Conservation (phyloP, 2,888 invertebrate species). For the Acanthacorydalis orientalis region DNA sequence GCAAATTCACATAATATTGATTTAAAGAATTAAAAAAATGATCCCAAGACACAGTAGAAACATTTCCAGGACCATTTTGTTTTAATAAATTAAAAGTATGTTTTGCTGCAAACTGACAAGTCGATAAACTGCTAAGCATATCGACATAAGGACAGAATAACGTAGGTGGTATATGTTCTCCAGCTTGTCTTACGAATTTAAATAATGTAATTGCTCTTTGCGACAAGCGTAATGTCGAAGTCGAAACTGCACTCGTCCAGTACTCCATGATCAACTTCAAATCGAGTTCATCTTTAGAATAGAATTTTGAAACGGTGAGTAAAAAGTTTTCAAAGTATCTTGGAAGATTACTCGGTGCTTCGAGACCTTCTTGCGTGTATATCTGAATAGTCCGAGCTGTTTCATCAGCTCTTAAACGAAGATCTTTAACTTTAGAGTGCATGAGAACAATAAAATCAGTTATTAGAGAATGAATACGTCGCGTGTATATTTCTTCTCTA, state of each 20-base stretch:
- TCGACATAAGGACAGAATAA: slow-evolving; percentile 75
- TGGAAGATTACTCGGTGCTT: slow-evolving; percentile 55
- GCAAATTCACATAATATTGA: slow-evolving; percentile 50
- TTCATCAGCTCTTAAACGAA: slow-evolving; percentile 75
- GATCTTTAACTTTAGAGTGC: slow-evolving; percentile 78
- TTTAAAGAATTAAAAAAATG: slow-evolving; percentile 69
- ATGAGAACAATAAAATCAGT: slow-evolving; percentile 86
- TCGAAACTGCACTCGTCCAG: slow-evolving; percentile 53
- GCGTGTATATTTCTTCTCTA: slow-evolving; percentile 65
- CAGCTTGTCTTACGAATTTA: slow-evolving; percentile 80
- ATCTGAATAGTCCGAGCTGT: slow-evolving; percentile 62
- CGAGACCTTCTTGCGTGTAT: slow-evolving; percentile 58
- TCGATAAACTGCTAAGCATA: slow-evolving; percentile 70
- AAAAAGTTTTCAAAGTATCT: slow-evolving; percentile 74
- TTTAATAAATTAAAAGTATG: slow-evolving; percentile 64
- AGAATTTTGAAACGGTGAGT: slow-evolving; percentile 60
- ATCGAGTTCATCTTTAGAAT: slow-evolving; percentile 52
- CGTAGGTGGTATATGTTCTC: slow-evolving; percentile 68
- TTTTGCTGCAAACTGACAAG: slow-evolving; percentile 55
- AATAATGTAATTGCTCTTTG: slow-evolving; percentile 63
- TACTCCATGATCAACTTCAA: slow-evolving; percentile 60
- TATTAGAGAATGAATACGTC: slow-evolving; percentile 66
- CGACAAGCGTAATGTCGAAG: slow-evolving; percentile 25
- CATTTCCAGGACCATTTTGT: slow-evolving; percentile 36
- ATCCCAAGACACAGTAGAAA: slow-evolving; percentile 56